Percentiles rank a stretch among this genome's conserved stretches.
Evolutionary conservation across 2,888 invertebrate species (phyloP).

Genomic region (Cinara cedri): DNA sequence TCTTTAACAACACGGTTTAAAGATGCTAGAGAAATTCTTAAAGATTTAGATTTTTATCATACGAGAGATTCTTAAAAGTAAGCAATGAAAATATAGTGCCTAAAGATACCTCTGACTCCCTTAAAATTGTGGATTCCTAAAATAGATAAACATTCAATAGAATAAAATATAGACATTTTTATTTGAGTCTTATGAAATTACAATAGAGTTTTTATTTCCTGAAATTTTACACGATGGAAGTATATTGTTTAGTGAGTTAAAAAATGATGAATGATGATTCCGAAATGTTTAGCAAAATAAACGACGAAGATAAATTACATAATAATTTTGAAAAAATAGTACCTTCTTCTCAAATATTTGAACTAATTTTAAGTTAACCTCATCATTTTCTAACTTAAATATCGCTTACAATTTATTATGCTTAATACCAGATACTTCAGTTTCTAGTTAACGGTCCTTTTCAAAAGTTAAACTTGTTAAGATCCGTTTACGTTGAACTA

Average conservation of each 20-base stretch:
- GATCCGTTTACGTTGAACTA: conserved; percentile 2
- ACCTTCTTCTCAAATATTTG: not conserved
- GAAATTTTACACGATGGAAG: not conserved
- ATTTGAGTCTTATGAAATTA: not conserved
- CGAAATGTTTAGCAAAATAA: not conserved
- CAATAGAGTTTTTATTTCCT: not conserved
- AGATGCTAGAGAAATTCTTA: not conserved
- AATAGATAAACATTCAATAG: conserved; percentile 12
- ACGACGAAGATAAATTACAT: not conserved
- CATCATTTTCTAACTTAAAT: conserved; percentile 6
- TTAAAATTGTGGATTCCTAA: conserved; percentile 12
- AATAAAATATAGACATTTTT: conserved; percentile 9
- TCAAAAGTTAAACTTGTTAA: conserved; percentile 17
- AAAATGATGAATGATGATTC: conserved; percentile 3
- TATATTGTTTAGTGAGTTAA: not conserved
- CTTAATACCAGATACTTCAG: conserved; percentile 11
- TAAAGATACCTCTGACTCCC: not conserved
- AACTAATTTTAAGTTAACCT: not conserved
- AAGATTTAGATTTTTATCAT: conserved; percentile 11
- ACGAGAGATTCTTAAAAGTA: not conserved
- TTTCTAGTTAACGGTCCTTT: conserved; percentile 13
- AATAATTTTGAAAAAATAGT: not conserved
- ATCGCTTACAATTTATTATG: not conserved
- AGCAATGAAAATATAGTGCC: not conserved
- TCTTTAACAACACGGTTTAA: conserved; percentile 5